Base-by-base conservation (phyloP, 2,113 vertebrate species). In the Hyla sarda region DNA sequence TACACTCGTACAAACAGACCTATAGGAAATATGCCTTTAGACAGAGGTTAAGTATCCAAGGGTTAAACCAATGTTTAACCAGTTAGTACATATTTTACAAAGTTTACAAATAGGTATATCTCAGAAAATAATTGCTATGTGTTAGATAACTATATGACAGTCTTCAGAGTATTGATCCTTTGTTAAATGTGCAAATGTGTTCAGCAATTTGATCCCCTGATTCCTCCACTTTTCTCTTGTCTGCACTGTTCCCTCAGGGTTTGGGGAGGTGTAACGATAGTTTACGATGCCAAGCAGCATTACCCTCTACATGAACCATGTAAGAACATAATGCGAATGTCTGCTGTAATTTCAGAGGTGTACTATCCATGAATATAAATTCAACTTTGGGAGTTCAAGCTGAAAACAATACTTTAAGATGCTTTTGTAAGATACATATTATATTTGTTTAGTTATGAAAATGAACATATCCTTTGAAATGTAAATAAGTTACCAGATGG, bases 241-340 rank as follows among this genome's bases (percentile, higher is more conserved):
- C 28, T 82, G 32, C 21, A 34, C 30, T n/a, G 19, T 30, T 71
- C 65, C 81, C 81, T 54, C 21, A 32, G 30, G 60, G n/a, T 47
- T 81, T 62, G 6, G 34, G 41, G 52, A 62, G 65, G 47, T 71
- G 81, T 48, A 82, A 71, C 19, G 30, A 54, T 28, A 71, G 81
- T 82, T 69, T 81, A 81, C 78, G 32, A 72, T 82, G 81, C 65
- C 81, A 71, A 72, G 62, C 81, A 71, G 65, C 67, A 82, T 69
- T 82, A 72, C 47, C 81, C 81, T 82, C 65, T 82, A 82, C 81
- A 82, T 82, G 81, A 82, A 82, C 81, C 81, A 82, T 82, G 62
- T 52, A 72, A 69, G 21, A 54, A 54, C 81, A 82, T 81, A 62
- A 81, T 65, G 56, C 60, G 56, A 81, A 81, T 62, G 56, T 80